Evolutionary conservation across 2,888 invertebrate species (phyloP).

Genomic region (Sphaerophoria taeniata): DNA sequence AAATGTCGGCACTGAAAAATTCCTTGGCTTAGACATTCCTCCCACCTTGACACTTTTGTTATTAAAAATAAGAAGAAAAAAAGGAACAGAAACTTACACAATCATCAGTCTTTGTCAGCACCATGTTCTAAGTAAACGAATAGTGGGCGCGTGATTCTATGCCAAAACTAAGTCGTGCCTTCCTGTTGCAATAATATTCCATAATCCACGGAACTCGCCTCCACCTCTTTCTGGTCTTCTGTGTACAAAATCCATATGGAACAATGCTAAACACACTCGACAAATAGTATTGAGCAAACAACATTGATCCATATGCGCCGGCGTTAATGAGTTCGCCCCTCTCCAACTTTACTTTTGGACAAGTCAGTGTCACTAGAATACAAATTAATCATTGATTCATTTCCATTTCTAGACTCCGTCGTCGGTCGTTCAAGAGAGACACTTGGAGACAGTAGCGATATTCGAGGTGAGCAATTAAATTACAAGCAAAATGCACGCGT

Average conservation of each 20-base stretch:
- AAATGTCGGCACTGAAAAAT: constrained; percentile 52
- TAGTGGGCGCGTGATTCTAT: constrained; percentile 71
- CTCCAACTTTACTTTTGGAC: constrained; percentile 44
- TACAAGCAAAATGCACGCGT: constrained; percentile 58
- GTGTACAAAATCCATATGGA: constrained; percentile 43
- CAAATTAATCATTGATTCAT: constrained; percentile 69
- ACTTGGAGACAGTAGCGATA: constrained; percentile 39
- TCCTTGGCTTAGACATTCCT: constrained; percentile 54
- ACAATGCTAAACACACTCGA: constrained; percentile 59
- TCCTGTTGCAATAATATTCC: constrained; percentile 60
- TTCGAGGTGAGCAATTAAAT: constrained; percentile 50
- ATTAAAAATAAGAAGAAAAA: constrained; percentile 15
- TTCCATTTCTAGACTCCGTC: constrained; percentile 41
- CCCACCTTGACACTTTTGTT: constrained; percentile 62
- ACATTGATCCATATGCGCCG: constrained; percentile 69
- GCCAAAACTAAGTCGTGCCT: constrained; percentile 71
- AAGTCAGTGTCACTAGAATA: constrained; percentile 68
- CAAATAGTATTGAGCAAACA: constrained; percentile 13
- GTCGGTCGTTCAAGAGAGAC: too few relatives aligned
- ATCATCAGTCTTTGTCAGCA: constrained; percentile 43
- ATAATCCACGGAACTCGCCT: constrained; percentile 1
- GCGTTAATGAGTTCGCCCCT: constrained; percentile 75
- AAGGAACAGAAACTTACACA: constrained; percentile 55
- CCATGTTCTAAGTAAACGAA: constrained; percentile 44
- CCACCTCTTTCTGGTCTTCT: not conserved